A percentile compares a stretch with the other conserved stretches of the same genome.
Evolutionary conservation across 1,140 invertebrate species (phyloP).

Genomic region (Phymastichus coffea): DNA sequence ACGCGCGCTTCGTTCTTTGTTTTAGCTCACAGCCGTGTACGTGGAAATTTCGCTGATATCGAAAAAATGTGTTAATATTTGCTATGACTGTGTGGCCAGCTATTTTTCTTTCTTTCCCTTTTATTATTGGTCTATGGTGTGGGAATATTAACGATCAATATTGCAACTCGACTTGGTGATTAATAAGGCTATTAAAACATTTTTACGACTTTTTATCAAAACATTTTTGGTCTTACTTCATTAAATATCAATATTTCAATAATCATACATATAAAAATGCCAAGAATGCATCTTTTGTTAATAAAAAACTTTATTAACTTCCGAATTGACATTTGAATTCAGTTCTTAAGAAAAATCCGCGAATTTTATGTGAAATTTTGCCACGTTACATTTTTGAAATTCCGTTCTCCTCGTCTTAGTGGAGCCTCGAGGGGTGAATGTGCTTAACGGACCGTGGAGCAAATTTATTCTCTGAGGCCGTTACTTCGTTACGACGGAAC

Average conservation of each 20-base stretch:
- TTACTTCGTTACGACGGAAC: neutral
- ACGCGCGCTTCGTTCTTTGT: conserved; percentile 2
- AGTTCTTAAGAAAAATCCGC: neutral
- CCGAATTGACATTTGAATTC: neutral
- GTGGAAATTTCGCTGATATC: too few relatives aligned
- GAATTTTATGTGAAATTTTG: neutral
- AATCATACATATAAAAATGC: neutral
- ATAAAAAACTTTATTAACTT: neutral
- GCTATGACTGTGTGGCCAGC: too few relatives aligned
- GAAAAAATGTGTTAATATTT: too few relatives aligned
- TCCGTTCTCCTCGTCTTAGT: neutral
- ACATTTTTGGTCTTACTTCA: too few relatives aligned
- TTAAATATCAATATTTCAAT: too few relatives aligned
- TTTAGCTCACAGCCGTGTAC: neutral
- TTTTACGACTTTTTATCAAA: too few relatives aligned
- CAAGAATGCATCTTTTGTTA: neutral
- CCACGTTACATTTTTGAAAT: neutral
- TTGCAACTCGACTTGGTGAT: too few relatives aligned
- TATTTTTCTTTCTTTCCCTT: neutral
- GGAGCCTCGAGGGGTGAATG: too few relatives aligned
- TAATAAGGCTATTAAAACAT: too few relatives aligned
- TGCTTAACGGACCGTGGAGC: neutral
- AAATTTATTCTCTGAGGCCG: neutral
- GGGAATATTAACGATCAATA: too few relatives aligned
- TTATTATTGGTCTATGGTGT: neutral